phyloP scores from a whole-genome alignment of 2,797 vertebrate genomes.

The Sebastes ruberrimus region DNA sequence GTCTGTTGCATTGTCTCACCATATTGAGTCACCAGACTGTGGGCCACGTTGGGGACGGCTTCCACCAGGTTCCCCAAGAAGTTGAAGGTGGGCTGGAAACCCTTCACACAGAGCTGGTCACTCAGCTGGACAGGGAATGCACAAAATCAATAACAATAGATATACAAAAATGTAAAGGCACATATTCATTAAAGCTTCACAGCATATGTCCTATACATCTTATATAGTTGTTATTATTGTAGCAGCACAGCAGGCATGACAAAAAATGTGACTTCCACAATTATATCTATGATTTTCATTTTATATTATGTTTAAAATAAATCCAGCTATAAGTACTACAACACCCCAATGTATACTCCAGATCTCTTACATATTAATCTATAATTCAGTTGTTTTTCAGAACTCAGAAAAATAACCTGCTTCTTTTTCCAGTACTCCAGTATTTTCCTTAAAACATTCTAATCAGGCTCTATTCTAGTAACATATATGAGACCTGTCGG shows the following conservation, averaged over 20 bases:
- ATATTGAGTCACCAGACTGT: constrained; percentile 83
- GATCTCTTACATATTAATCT: neutral
- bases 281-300: neutral
- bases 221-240: neutral
- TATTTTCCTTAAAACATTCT: neutral
- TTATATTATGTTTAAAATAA: neutral
- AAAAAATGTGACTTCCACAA: neutral
- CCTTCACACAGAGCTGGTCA: constrained; percentile 77
- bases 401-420: neutral
- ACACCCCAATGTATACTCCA: neutral
- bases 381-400: neutral
- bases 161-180: neutral
- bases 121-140: constrained; percentile 79
- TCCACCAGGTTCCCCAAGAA: constrained; percentile 91
- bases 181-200: neutral
- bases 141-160: neutral
- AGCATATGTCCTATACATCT: neutral
- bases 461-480: constrained; percentile 37
- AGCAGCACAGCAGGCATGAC: neutral
- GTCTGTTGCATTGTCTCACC: constrained; percentile 78
- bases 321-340: neutral
- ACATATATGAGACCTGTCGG: constrained; percentile 42
- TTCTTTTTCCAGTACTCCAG: neutral
- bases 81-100: constrained; percentile 81
- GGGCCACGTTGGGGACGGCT: constrained; percentile 81